Percentiles rank a stretch among this genome's conserved stretches.
Conservation (phyloP, 1,140 invertebrate species). For the Metopolophium dirhodum region DNA sequence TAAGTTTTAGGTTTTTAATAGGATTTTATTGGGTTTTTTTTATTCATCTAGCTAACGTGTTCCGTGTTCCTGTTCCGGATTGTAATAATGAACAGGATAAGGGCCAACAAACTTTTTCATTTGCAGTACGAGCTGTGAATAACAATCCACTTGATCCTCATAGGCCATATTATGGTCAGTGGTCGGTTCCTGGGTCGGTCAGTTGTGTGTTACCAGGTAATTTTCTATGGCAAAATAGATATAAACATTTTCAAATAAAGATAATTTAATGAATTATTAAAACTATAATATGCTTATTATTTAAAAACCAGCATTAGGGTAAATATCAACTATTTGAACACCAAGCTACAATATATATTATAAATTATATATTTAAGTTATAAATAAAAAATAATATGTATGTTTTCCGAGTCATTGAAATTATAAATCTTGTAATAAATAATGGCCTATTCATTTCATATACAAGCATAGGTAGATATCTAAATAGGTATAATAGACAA, state of each 20-base stretch:
- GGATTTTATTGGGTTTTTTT: not conserved
- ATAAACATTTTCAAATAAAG: not conserved
- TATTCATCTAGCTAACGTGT: not conserved
- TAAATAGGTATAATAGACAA: no score
- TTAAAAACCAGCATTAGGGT: not conserved
- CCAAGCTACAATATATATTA: not conserved
- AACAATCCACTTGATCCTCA: not conserved
- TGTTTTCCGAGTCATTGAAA: not conserved
- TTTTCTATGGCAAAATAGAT: not conserved
- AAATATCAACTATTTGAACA: not conserved
- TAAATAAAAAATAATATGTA: not conserved
- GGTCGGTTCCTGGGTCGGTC: conserved; percentile 62
- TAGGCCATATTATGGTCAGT: not conserved
- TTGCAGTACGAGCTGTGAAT: conserved; percentile 28
- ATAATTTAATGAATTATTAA: not conserved
- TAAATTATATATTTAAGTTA: not conserved
- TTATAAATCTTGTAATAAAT: not conserved
- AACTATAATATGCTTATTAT: not conserved
- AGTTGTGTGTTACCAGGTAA: conserved; percentile 61
- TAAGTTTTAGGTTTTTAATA: not conserved
- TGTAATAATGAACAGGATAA: not conserved
- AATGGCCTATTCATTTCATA: not conserved
- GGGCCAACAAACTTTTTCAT: conserved; percentile 34
- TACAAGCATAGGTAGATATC: not conserved
- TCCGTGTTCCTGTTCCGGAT: conserved; percentile 13